A percentile compares a stretch with the other conserved stretches of the same genome.
These are phyloP conservation scores for Caenorhabditis japonica DNA, from an alignment of 2,888 invertebrate genomes.

Conservation along the genomic window DNA sequence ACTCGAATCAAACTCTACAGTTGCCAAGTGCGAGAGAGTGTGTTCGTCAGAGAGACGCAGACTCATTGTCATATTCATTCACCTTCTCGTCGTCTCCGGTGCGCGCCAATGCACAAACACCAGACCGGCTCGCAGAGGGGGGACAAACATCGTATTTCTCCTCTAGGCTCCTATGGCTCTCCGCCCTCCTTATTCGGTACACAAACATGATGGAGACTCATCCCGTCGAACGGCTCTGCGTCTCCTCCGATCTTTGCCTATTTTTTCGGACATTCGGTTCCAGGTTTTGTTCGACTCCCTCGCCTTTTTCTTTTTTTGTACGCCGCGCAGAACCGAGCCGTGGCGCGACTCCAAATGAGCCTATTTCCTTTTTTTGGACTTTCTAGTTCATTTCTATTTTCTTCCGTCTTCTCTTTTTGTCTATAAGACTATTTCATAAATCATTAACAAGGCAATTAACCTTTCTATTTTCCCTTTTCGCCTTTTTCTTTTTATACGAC, in stretches of 20 bases:
- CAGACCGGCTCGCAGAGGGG: conserved; percentile 36
- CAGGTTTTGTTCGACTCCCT: conserved; percentile 13
- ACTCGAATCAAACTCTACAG: conserved; percentile 24
- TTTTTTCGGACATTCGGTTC: conserved; percentile 6
- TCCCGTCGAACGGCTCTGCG: conserved; percentile 28
- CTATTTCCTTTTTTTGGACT: too few species aligned
- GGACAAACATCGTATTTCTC: conserved; percentile 33
- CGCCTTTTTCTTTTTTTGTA: conserved; percentile 18
- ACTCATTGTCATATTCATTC: conserved; percentile 41
- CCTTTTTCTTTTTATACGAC: conserved; percentile 12
- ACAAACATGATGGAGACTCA: conserved; percentile 46
- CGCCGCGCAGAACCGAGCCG: too few species aligned
- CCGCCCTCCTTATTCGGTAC: conserved; percentile 52
- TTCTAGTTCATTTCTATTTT: conserved; percentile 7
- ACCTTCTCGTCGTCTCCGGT: too few species aligned
- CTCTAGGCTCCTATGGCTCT: too few species aligned
- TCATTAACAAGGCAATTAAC: conserved; percentile 24
- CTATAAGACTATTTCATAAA: conserved; percentile 16
- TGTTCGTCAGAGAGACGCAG: conserved; percentile 14
- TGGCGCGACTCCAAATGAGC: too few species aligned
- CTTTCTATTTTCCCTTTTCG: conserved; percentile 19
- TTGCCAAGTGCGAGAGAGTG: conserved; percentile 10
- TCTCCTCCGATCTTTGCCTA: conserved; percentile 9
- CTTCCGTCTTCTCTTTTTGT: conserved; percentile 8
- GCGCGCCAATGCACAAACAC: conserved; percentile 29